Base-by-base conservation (phyloP, 2,888 invertebrate species). In the Chelonus formosanus region DNA sequence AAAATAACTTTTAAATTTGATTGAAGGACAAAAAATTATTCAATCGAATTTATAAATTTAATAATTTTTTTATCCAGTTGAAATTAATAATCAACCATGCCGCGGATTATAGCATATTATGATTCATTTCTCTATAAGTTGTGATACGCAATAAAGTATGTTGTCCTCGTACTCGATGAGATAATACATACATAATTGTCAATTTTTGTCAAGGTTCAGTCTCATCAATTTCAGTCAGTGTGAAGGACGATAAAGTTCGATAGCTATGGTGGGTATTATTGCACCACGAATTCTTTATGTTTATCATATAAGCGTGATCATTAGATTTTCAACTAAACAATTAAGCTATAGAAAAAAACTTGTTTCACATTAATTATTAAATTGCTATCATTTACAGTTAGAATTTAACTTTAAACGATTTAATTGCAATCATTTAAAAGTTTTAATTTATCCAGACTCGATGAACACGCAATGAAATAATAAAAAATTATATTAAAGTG, bases 281-380 rank as follows among this genome's bases (percentile, higher is more conserved):
- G 47, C n/a, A 5, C 31, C 56, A 45, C 7, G 57, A 63, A 32
- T 66, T 78, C 59, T 87, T 87, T 56, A 86, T 84, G 86, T 50
- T 86, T 86, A 47, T 85, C 84, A 76, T 93, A 92, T 20, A 20
- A 20, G 20, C 20, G 20, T 20, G 20, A 20, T 20, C 20, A 2
- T 2, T 20, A 20, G 20, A 20, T 20, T 20, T 20, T 20, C 2
- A 1, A 20, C 20, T 20, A 20, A 20, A 20, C 20, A 20, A 20
- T 20, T 20, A 20, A 20, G 20, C 20, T 20, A 20, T 2, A 20
- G 20, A 20, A 20, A 20, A 20, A 20, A 20, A 20, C 1, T 20
- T 20, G 20, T 20, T 1, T 20, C 2, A 1, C 20, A 20, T 20
- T 2, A 20, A 20, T 2, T 20, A 20, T 20, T 20, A 20, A 20